Evolutionary conservation across 2,113 vertebrate species (phyloP), one percentile per base, ranked within the genome.

Genomic region (Kobus ellipsiprymnus): DNA sequence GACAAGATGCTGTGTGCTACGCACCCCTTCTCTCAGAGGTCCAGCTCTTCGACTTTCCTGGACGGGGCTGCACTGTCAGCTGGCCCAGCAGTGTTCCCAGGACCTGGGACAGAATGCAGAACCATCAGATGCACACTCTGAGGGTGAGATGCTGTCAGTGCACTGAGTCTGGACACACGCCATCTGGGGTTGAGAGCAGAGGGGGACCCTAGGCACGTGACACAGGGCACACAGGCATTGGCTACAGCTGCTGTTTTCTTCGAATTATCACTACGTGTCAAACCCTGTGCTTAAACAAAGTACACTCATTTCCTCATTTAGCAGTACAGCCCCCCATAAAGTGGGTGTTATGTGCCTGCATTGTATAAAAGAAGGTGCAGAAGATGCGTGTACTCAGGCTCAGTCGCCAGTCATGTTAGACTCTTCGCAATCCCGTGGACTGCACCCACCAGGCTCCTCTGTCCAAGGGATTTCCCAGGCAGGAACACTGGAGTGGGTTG

Each of bases 361-460:
- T 71, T 67, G 86, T 33, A 13, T 16, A 36, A 36, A 67, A 25
- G 33, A 52, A 87, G 9, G 46, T 23, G 10, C 7, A 27, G 67
- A 77, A 77, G 36, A 25, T 44, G 14, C 0, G 0, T 14, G 36
- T 77, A 7, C 23, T 27, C 71, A 7, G 3, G 71, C 23, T 27
- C 11, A 44, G 71, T 3, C 0, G 1, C 71, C 11, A 44, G 71
- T 44, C 21, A 14, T 4, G 71, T 77, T 12, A 25, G 71, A 77
- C 71, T 77, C 36, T 40, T 13, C 0, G 36, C 11, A 3, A 40
- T 3, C 12, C 36, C 0, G 1, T 27, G 12, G 23, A 44, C 12
- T 7, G 71, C 12, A 44, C 36, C 36, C 12, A 27, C 71, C 71
- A 44, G 71, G 71, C 36, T 77, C 23, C 36, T 13, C 40, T 44